Base-by-base conservation (phyloP, 2,888 invertebrate genomes). In the Monochamus alternatus region DNA sequence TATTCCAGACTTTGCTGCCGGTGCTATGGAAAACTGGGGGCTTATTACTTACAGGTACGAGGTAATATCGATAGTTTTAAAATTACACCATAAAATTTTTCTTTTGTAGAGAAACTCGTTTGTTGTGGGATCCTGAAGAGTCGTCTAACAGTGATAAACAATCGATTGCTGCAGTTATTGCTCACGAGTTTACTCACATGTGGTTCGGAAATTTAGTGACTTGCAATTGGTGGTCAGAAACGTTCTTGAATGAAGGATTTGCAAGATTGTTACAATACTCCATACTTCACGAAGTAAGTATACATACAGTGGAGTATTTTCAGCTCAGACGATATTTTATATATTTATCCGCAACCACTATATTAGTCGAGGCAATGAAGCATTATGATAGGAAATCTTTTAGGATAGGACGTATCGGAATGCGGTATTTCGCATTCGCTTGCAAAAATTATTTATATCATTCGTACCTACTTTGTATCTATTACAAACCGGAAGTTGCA, bases 161-260 rank as follows among this genome's bases (percentile, higher is more conserved):
- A 82, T 90, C 91, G 63, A 91, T 95, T 1, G 93, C 93, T 0
- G 91, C 92, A 32, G 92, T 93, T 1, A 90, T 95, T 3, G 91
- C 94, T 0, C 96, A 97, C 84, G 97, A 97, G 87, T 88, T 95
- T 71, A 92, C 95, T 0, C 97, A 97, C 86, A 94, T 94, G 91
- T 96, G 95, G 95, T 95, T 96, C 82, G 95, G 95, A 7, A 94
- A 95, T 85, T 89, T 94, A 31, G 93, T 95, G n/a, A 95, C 95
- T 0, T 92, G 93, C 74, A 91, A 92, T 52, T 95, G 95, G 95
- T 95, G 95, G 95, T 91, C 92, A 76, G 92, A 92, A 81, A 90
- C 93, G 1, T 95, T 95, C 94, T 88, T 95, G 0, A 95, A 94
- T 84, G 95, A 95, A 85, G 95, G 93, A 0, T 95, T 95, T 78